Base-by-base conservation (phyloP, 1,140 invertebrate species). In the Whitmania pigra region DNA sequence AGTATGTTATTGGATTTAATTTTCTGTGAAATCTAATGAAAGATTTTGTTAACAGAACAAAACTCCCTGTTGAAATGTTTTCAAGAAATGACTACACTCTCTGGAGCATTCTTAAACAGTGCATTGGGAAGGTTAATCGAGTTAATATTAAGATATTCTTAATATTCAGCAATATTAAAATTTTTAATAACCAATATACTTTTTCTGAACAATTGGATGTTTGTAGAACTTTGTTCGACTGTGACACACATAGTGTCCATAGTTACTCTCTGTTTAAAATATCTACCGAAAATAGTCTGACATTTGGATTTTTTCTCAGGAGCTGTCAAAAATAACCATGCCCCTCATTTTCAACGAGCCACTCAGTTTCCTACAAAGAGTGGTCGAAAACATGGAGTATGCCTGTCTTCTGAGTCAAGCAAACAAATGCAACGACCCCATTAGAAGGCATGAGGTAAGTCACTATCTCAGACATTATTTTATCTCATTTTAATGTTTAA, bases 341-440 rank as follows among this genome's bases (percentile, higher is more conserved):
- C 94, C 94, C 40, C 91, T 97, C 55, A 88, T 92, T 67, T 94
- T 97, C 82, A 97, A 97, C 82, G 94, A 98, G 83, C 94, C 94
- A 0, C 83, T 97, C 43, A 93, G 90, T 76, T 96, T 97, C 81
- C 86, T 97, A 11, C 93, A 97, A 85, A 85, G 94, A 73, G 88
- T 97, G 79, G 87, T 92, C 20, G 94, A 97, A 83, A 93, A 94
- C 79, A 88, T 97, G 87, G 93, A 97, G 82, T 97, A 97, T 79
- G 87, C 89, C 3, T 86, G 90, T 77, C 83, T 97, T n/a, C 83
- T 98, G 6, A 86, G 88, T 63, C 85, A 87, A 76, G 92, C 91
- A 11, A 85, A 89, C 0, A 83, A 88, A 55, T 87, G 89, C 77
- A 84, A 87, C 31, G 88, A 91, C 80, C 89, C 92, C 13, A 82